These are phyloP conservation scores for Halocynthia roretzi DNA, from an alignment of 23 tunicate genomes.

Conservation along the genomic window DNA sequence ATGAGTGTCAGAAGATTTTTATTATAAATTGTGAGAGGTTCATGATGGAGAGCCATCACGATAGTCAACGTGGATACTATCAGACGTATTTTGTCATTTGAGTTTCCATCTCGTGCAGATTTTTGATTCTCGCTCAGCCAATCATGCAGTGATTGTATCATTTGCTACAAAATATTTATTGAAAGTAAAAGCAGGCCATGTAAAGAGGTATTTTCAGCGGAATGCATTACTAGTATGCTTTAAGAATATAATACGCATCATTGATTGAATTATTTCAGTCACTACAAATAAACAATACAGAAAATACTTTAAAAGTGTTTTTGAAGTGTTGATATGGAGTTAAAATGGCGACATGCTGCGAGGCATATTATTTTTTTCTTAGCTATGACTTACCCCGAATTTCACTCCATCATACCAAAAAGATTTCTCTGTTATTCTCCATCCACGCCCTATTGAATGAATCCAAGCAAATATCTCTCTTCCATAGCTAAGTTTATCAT, in stretches of 20 bases:
- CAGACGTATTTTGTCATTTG: neutral
- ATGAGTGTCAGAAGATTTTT: neutral
- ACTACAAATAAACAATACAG: too few species aligned
- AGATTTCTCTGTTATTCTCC: neutral
- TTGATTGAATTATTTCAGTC: too few species aligned
- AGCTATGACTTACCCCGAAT: too few species aligned
- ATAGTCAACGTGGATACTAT: neutral
- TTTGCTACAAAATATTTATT: neutral
- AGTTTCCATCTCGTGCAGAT: neutral
- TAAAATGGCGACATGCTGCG: too few species aligned
- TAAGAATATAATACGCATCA: too few species aligned
- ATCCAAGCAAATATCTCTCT: slow-evolving; percentile 1
- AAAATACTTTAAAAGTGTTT: too few species aligned
- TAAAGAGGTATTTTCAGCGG: neutral
- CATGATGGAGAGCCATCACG: neutral
- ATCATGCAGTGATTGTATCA: neutral
- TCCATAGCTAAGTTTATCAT: neutral
- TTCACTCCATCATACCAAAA: neutral
- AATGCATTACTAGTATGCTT: too few species aligned
- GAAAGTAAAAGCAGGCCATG: too few species aligned
- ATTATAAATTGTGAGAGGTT: neutral
- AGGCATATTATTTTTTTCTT: too few species aligned
- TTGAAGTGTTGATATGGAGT: too few species aligned
- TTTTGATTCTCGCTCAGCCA: neutral
- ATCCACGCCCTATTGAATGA: neutral